phyloP scores from a whole-genome alignment of 2,113 vertebrate species.

The Trinectes maculatus region DNA sequence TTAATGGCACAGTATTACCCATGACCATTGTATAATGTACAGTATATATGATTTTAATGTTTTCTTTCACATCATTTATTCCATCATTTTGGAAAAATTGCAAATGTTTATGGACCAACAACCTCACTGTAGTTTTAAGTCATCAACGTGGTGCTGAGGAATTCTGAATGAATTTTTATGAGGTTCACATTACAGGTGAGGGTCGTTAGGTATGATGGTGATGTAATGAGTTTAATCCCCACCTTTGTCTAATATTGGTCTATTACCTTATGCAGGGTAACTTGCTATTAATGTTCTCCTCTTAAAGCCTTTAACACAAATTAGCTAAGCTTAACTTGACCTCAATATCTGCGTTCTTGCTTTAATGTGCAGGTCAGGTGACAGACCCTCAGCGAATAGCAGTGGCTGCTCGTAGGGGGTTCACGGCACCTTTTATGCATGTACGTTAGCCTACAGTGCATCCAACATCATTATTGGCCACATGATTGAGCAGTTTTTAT shows the following conservation, averaged over 20 bases:
- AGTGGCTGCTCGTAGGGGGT: not conserved
- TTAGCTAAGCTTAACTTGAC: conserved; percentile 61
- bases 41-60: not conserved
- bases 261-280: conserved; percentile 45
- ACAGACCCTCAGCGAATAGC: conserved; percentile 22
- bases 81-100: not conserved
- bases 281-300: conserved; percentile 58
- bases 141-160: conserved; percentile 38
- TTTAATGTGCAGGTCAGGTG: conserved; percentile 42
- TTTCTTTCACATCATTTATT: conserved; percentile 11
- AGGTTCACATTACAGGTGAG: conserved; percentile 57
- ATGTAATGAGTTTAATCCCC: conserved; percentile 61
- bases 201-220: conserved; percentile 56
- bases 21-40: not conserved
- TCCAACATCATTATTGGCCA: not conserved
- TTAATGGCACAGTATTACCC: not conserved
- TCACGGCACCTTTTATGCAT: not conserved
- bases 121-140: conserved; percentile 37
- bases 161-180: conserved; percentile 62
- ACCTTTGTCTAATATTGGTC: conserved; percentile 64
- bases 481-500: not conserved
- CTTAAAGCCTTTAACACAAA: conserved; percentile 58
- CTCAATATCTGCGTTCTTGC: conserved; percentile 44
- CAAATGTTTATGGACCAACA: conserved; percentile 12
- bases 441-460: not conserved